Conservation (phyloP, 2,113 vertebrate genomes). For the Potamarius usumacintae region DNA sequence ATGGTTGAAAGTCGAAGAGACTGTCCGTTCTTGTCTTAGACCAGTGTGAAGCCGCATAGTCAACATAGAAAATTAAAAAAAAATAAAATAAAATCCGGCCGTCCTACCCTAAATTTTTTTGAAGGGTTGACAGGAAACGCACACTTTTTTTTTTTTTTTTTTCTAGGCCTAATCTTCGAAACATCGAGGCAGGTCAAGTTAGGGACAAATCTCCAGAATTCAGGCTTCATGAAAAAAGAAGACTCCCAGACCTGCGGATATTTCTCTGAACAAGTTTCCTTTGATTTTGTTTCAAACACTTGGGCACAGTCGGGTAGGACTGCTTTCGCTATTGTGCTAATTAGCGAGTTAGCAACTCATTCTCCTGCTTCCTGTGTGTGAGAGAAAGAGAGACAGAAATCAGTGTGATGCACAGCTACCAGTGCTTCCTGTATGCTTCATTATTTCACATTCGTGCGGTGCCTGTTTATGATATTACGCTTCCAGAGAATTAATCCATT, state of each 20-base stretch:
- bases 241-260: not conserved
- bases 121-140: too few relatives aligned
- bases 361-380: not conserved
- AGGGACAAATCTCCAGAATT: not conserved
- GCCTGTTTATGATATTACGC: not conserved
- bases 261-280: not conserved
- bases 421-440: conserved; percentile 29
- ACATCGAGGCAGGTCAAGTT: not conserved
- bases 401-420: conserved; percentile 17
- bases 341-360: conserved; percentile 38
- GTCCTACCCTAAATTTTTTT: too few relatives aligned
- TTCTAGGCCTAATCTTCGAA: not conserved
- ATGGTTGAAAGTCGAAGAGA: too few relatives aligned
- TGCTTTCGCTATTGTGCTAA: conserved; percentile 28
- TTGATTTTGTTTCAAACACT: conserved; percentile 22
- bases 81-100: too few relatives aligned
- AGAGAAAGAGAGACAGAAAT: conserved; percentile 20
- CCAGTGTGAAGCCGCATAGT: too few relatives aligned
- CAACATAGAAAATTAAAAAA: too few relatives aligned
- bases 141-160: too few relatives aligned
- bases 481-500: not conserved
- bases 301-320: conserved; percentile 20
- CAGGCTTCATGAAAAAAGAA: not conserved
- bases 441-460: conserved; percentile 10
- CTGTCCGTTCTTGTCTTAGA: too few relatives aligned